Conservation (phyloP, 2,113 vertebrate species). For the Dromiciops gliroides region DNA sequence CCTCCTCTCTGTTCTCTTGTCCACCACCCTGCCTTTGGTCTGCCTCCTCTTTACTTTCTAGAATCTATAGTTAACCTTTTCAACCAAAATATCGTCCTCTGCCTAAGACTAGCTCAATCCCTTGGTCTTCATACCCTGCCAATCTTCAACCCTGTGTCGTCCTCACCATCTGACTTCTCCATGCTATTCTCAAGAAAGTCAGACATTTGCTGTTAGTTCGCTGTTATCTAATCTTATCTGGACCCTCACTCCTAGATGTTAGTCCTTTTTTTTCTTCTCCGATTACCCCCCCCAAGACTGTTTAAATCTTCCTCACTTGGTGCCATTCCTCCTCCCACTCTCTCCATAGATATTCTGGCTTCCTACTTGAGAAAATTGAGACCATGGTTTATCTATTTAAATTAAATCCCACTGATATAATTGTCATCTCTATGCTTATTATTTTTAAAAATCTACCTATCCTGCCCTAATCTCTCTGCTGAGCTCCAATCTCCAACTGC, state of each 20-base stretch:
- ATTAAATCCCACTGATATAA: not conserved
- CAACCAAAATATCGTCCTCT: not conserved
- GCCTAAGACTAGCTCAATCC: not conserved
- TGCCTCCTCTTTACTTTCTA: not conserved
- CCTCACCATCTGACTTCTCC: not conserved
- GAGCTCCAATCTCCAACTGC: not conserved
- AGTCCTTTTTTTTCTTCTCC: not conserved
- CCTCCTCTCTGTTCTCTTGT: too few relatives aligned
- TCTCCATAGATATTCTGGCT: not conserved
- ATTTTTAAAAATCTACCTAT: not conserved
- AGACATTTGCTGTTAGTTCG: not conserved
- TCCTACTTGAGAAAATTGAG: not conserved
- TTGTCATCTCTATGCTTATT: not conserved
- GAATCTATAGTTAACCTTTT: not conserved
- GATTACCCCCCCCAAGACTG: not conserved
- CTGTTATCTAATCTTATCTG: not conserved
- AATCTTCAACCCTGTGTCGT: not conserved
- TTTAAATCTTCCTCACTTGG: not conserved
- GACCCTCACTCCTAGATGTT: not conserved
- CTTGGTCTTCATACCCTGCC: not conserved
- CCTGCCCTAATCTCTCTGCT: not conserved
- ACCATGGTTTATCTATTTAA: not conserved
- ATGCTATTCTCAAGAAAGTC: not conserved
- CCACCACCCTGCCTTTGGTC: too few relatives aligned
- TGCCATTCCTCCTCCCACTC: not conserved